Conservation (phyloP, 64 coral and sea anemone species). For the Actinia tenebrosa region DNA sequence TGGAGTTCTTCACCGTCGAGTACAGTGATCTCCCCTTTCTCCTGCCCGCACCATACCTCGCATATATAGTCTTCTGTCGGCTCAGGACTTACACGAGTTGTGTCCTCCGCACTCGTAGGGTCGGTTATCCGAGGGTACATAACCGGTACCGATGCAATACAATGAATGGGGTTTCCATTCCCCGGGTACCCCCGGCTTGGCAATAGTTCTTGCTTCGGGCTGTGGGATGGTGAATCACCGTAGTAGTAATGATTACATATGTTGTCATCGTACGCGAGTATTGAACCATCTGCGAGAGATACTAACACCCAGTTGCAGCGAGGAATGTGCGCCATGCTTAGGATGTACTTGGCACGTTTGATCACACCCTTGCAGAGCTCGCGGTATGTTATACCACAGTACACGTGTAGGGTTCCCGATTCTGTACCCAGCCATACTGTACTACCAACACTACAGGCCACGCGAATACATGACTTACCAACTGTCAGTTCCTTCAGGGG, state of each 20-base stretch:
- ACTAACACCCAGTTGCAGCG: slow-evolving; percentile 92
- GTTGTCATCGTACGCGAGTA: slow-evolving; percentile 91
- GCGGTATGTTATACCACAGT: slow-evolving; percentile 80
- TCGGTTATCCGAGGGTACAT: slow-evolving; percentile 37
- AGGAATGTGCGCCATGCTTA: slow-evolving; percentile 88
- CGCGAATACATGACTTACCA: slow-evolving; percentile 65
- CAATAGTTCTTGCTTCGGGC: slow-evolving; percentile 60
- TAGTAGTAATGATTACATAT: slow-evolving; percentile 78
- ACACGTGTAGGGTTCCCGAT: slow-evolving; percentile 74
- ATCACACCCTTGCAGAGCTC: slow-evolving; percentile 80
- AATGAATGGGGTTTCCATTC: slow-evolving; percentile 76
- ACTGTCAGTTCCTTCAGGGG: slow-evolving; percentile 62
- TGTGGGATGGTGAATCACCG: slow-evolving; percentile 13
- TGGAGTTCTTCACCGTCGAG: slow-evolving; percentile 80
- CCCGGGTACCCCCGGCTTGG: slow-evolving; percentile 70
- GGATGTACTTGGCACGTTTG: slow-evolving; percentile 65
- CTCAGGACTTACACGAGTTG: slow-evolving; percentile 30
- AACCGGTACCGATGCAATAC: slow-evolving; percentile 68
- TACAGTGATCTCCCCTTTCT: slow-evolving; percentile 74
- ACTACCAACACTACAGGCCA: slow-evolving; percentile 92
- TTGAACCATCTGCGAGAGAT: slow-evolving; percentile 62
- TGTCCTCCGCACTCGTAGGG: slow-evolving; percentile 13
- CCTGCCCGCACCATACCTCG: slow-evolving; percentile 94
- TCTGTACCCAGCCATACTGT: slow-evolving; percentile 95
- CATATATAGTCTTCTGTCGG: slow-evolving; percentile 58